A percentile compares a stretch with the other conserved stretches of the same genome.
phyloP scores from a whole-genome alignment of 2,113 vertebrate species.

The Verasper variegatus region DNA sequence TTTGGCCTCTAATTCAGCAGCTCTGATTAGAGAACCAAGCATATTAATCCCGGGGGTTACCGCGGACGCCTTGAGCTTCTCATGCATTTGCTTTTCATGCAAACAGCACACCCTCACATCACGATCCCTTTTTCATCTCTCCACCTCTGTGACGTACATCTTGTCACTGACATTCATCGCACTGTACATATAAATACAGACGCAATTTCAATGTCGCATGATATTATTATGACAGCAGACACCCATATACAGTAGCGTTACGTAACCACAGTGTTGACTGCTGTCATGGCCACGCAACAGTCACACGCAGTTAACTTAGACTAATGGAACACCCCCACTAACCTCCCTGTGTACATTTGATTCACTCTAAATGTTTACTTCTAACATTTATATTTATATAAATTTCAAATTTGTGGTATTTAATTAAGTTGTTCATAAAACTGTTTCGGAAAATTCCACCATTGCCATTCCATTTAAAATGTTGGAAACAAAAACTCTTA shows the following conservation, averaged over 20 bases:
- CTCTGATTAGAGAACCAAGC: background rate
- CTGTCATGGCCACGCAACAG: slow-evolving; percentile 6
- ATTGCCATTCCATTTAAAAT: no score
- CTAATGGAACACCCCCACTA: background rate
- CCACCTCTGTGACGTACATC: background rate
- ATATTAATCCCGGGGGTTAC: slow-evolving; percentile 1
- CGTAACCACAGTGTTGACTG: slow-evolving; percentile 18
- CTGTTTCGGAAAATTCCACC: no score
- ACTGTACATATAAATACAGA: slow-evolving; percentile 52
- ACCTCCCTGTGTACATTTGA: background rate
- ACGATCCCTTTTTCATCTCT: background rate
- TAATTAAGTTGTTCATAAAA: background rate
- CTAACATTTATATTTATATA: background rate
- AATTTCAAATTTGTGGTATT: no score
- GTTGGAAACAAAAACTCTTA: no score
- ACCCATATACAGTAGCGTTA: slow-evolving; percentile 40
- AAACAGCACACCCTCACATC: background rate
- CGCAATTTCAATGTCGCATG: slow-evolving; percentile 39
- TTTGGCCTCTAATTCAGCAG: background rate
- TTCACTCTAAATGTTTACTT: no score
- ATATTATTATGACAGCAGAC: slow-evolving; percentile 53
- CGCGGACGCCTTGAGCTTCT: no score
- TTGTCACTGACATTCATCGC: slow-evolving; percentile 33
- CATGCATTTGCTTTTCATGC: background rate
- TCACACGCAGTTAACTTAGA: background rate